Percentiles rank a stretch among this genome's conserved stretches.
Conservation (phyloP, 1,140 invertebrate species). For the Gonioctena quinquepunctata region DNA sequence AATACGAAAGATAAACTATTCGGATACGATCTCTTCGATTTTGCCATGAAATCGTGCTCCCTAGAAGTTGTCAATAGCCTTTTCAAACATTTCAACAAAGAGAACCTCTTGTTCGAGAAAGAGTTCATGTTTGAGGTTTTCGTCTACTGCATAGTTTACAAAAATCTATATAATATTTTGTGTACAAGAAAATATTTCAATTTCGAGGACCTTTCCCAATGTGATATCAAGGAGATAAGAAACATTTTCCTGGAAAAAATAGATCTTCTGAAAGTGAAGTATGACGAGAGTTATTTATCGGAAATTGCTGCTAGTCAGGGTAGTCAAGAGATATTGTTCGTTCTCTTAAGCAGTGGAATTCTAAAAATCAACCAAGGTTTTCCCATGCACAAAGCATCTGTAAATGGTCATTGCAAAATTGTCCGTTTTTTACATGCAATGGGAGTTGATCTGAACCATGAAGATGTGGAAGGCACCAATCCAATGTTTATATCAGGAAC, state of each 20-base stretch:
- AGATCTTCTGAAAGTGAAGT: neutral
- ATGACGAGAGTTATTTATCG: neutral
- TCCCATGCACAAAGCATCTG: neutral
- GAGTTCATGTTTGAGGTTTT: neutral
- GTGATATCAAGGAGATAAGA: neutral
- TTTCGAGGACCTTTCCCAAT: neutral
- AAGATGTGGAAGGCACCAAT: neutral
- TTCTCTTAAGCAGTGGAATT: neutral
- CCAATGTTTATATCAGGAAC: neutral
- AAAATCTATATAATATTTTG: neutral
- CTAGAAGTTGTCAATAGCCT: neutral
- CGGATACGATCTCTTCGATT: neutral
- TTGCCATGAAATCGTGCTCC: neutral
- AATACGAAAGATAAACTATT: neutral
- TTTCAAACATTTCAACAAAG: neutral
- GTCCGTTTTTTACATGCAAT: neutral
- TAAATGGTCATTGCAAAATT: neutral
- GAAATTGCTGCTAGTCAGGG: neutral
- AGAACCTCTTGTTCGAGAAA: neutral
- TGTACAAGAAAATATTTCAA: neutral
- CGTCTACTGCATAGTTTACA: neutral
- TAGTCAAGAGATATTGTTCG: neutral
- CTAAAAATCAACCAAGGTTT: neutral
- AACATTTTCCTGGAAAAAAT: neutral
- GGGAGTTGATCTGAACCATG: neutral